Base-by-base conservation (phyloP, 2,113 vertebrate genomes). In the Felis chaus region DNA sequence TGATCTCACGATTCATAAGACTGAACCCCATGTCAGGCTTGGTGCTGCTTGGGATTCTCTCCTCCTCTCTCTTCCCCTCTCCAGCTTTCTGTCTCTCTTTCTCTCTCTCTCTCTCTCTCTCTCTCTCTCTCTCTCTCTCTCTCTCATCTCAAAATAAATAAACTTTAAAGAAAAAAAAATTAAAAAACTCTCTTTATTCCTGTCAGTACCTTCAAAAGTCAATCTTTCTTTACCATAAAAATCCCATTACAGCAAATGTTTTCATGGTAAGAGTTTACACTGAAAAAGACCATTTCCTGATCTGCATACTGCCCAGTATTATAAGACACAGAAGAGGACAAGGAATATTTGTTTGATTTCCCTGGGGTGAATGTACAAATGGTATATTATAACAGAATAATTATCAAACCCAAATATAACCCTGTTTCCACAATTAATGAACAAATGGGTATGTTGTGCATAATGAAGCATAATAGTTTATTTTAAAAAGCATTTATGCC, bases 401-500 rank as follows among this genome's bases (percentile, higher is more conserved):
- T 65, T 80, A 86, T 66, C 55, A 89, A 91, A 97, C 89, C 33
- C 45, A 93, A 91, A 63, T 53, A 89, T 66, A 89, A n/a, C 86
- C 41, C 25, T 90, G 48, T 78, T 94, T 91, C 53, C 55, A 68
- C 8, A 69, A 68, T 74, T 83, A 80, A 74, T 93, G 96, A 78
- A 96, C 41, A 97, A 97, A 95, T 73, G 63, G 16, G 9, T 55
- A 86, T 23, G 12, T 79, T 48, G 66, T 88, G 39, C 7, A 89
- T 55, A 91, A 91, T 53, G 48, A 94, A 69, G n/a, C 39, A 86
- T 3, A 18, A 79, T 73, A 39, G 11, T 92, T 89, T 69, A 84
- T 85, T 89, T 65, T 50, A 88, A 79, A 93, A 91, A 78, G 33
- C 74, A 81, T 36, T 66, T 92, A 57, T 12, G 45, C 14, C 29